Base-by-base conservation (phyloP, 2,797 vertebrate species). In the Hydrocynus forskahlii region DNA sequence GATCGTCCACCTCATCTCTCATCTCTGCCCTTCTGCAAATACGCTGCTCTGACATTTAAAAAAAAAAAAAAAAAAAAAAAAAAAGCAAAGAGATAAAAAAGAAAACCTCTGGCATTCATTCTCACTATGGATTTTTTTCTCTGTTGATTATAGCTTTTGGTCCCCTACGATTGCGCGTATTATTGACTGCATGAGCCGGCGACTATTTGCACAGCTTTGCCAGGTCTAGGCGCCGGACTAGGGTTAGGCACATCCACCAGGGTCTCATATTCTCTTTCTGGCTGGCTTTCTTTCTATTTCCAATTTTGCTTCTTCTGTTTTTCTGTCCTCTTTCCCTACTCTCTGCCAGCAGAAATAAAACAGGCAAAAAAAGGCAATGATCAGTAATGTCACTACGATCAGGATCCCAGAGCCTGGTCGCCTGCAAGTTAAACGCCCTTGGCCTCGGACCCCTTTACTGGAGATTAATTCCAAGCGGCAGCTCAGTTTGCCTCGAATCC, bases 21-120 rank as follows among this genome's bases (percentile, higher is more conserved):
- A 93, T 91, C 88, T 88, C 88, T 94, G 93, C 92, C 93, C 93
- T 94, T 94, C 92, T 91, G 87, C 92, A 94, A 94, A 94, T 90
- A 94, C 88, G 89, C 90, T 89, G 85, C 78, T 86, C 87, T 95
- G 93, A 95, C 94, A 95, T 95, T 95, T 94, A 88, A 88, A 89
- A 43, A 35, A 21, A 52, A 19, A 19, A 19, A 55, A 38, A 63
- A 79, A 19, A 38, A n/a, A 55, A 75, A 79, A 93, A 94, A 95
- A 19, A 55, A 55, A 62, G 75, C 76, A 93, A 94, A 95, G n/a
- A n/a, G n/a, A n/a, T n/a, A n/a, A n/a, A 19, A 55, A 55, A 62
- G 75, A 79, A 93, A 94, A 95, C 94, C 91, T 92, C 91, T 92
- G 94, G 90, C 93, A 92, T 93, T 95, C 94, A 93, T 91, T 93